phyloP scores from a whole-genome alignment of 2,113 vertebrate species.

The Panthera tigris region DNA sequence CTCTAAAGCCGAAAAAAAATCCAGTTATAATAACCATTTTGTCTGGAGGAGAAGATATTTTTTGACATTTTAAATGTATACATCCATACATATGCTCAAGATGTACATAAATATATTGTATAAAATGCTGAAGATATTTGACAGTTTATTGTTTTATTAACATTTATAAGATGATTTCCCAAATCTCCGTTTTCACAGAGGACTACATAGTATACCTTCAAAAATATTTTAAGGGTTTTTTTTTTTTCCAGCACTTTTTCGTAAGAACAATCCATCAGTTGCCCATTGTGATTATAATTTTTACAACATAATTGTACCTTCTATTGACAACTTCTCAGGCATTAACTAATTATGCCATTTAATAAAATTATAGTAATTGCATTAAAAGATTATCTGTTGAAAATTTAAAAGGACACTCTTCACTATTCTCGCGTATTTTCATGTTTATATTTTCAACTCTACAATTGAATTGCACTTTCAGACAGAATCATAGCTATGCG shows the following conservation, averaged over 20 bases:
- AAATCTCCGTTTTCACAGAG: background rate
- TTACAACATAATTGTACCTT: constrained; percentile 86
- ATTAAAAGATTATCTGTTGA: constrained; percentile 82
- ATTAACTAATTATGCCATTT: constrained; percentile 88
- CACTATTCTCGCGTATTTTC: constrained; percentile 60
- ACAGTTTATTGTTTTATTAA: background rate
- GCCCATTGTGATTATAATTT: constrained; percentile 83
- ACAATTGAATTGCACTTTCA: constrained; percentile 47
- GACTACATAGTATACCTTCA: constrained; percentile 58
- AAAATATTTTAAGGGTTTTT: constrained; percentile 79
- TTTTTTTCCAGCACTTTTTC: constrained; percentile 77
- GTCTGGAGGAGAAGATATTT: background rate
- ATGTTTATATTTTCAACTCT: constrained; percentile 67
- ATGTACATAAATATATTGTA: background rate
- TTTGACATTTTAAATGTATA: background rate
- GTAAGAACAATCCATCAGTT: constrained; percentile 83
- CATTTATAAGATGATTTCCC: background rate
- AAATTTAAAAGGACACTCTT: constrained; percentile 79
- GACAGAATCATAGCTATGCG: background rate
- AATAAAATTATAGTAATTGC: constrained; percentile 88
- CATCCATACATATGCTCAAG: background rate
- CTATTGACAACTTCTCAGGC: constrained; percentile 86
- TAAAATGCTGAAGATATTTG: constrained; percentile 1
- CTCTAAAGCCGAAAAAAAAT: background rate
- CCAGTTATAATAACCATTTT: background rate